These are phyloP conservation scores for Leptinotarsa haldemani DNA, from an alignment of 2,888 invertebrate genomes.

Conservation along the genomic window DNA sequence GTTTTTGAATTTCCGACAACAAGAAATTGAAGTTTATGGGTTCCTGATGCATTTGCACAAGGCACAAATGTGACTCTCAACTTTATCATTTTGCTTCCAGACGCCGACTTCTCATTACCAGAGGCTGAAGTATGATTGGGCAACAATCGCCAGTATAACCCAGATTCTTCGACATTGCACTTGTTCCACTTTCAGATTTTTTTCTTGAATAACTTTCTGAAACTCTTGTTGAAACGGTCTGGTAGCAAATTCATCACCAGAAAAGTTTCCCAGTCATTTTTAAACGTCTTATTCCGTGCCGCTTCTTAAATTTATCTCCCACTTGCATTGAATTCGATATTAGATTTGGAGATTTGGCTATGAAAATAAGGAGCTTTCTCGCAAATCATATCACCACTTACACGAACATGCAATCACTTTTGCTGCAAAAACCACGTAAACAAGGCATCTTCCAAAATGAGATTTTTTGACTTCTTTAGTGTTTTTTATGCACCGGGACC, in stretches of 20 bases:
- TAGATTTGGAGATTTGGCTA: not conserved
- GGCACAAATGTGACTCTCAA: conserved; percentile 24
- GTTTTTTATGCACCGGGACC: too few species aligned
- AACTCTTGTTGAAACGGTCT: conserved; percentile 50
- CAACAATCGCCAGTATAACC: not conserved
- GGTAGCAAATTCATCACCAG: conserved; percentile 32
- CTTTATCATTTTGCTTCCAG: conserved; percentile 32
- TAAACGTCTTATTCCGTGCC: conserved; percentile 36
- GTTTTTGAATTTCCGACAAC: conserved; percentile 32
- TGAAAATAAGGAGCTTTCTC: not conserved
- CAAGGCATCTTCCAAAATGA: too few species aligned
- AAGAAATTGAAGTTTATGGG: conserved; percentile 28
- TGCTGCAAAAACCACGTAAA: too few species aligned
- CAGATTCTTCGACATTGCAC: not conserved
- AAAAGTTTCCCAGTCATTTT: conserved; percentile 33
- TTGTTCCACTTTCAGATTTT: conserved; percentile 28
- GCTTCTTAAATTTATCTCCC: conserved; percentile 40
- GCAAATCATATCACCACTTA: not conserved
- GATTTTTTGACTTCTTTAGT: too few species aligned
- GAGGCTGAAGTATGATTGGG: conserved; percentile 27
- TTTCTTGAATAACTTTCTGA: conserved; percentile 36
- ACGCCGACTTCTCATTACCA: conserved; percentile 5
- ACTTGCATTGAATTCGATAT: conserved; percentile 2
- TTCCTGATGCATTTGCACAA: conserved; percentile 31
- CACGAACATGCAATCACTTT: not conserved